Evolutionary conservation across 2,797 vertebrate species (phyloP).

Genomic region (Oreochromis grahami): DNA sequence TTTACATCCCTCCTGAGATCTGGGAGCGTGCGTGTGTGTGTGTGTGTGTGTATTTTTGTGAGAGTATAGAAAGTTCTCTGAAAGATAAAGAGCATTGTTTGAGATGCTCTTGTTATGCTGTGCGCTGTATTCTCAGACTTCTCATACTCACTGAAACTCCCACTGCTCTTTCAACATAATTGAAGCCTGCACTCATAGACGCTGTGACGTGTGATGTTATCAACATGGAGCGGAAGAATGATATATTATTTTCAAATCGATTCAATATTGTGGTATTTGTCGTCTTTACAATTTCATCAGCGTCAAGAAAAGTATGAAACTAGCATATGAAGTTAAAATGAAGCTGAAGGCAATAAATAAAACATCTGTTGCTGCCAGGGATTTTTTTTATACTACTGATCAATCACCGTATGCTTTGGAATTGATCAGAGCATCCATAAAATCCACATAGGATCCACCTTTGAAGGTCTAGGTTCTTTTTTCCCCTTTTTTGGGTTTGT

Average conservation of each 20-base stretch:
- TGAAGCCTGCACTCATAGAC: slow-evolving; percentile 11
- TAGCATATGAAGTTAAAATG: background rate
- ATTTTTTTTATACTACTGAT: background rate
- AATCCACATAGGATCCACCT: background rate
- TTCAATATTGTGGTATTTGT: slow-evolving; percentile 22
- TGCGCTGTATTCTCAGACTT: background rate
- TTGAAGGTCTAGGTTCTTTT: background rate
- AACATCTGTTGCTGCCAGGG: background rate
- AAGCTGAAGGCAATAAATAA: slow-evolving; percentile 11
- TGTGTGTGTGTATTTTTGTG: background rate
- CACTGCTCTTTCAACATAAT: slow-evolving; percentile 50
- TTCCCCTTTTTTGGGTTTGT: background rate
- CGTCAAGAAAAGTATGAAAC: background rate
- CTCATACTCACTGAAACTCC: slow-evolving; percentile 28
- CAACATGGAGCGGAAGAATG: background rate
- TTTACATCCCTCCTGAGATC: slow-evolving; percentile 55
- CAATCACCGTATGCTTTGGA: background rate
- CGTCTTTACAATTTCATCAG: slow-evolving; percentile 25
- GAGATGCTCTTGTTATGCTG: slow-evolving; percentile 55
- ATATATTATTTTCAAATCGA: slow-evolving; percentile 13
- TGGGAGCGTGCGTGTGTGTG: background rate
- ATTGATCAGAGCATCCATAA: background rate
- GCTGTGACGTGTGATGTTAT: slow-evolving; percentile 33
- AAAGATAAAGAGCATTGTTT: slow-evolving; percentile 60
- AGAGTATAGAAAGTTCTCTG: slow-evolving; percentile 35